Percentiles rank a stretch among this genome's conserved stretches.
Evolutionary conservation across 1,140 invertebrate genomes (phyloP).

Genomic region (Hycleus phaleratus): DNA sequence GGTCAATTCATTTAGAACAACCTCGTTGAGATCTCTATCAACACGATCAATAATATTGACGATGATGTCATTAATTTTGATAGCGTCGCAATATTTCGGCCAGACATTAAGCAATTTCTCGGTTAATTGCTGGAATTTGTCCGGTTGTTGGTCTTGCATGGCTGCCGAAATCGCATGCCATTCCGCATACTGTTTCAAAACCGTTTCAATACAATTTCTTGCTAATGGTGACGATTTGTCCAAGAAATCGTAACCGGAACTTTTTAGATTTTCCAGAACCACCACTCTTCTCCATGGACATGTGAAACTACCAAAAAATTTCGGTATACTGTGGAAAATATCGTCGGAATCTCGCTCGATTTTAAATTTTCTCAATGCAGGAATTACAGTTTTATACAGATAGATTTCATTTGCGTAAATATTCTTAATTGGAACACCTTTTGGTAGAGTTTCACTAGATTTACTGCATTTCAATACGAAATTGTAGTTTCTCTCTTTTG

Average conservation of each 20-base stretch:
- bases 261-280: slow-evolving; percentile 48
- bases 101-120: background rate
- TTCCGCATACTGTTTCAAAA: slow-evolving; percentile 45
- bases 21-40: slow-evolving; percentile 1
- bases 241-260: slow-evolving; percentile 40
- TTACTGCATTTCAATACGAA: slow-evolving; percentile 18
- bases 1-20: slow-evolving; percentile 12
- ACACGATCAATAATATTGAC: slow-evolving; percentile 3
- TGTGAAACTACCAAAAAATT: slow-evolving; percentile 35
- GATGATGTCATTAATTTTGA: too few relatives aligned
- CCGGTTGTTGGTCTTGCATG: slow-evolving; percentile 39
- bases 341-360: slow-evolving; percentile 16
- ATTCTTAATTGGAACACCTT: background rate
- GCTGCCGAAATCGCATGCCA: slow-evolving; percentile 48
- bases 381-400: slow-evolving; percentile 29
- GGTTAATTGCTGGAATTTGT: slow-evolving; percentile 27
- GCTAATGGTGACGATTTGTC: slow-evolving; percentile 43
- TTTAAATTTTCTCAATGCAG: slow-evolving; percentile 22
- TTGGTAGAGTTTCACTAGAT: background rate
- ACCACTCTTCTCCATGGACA: slow-evolving; percentile 43
- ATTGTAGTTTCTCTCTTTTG: slow-evolving; percentile 1
- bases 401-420: slow-evolving; percentile 28
- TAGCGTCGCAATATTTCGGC: too few relatives aligned
- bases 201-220: slow-evolving; percentile 40
- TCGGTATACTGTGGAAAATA: slow-evolving; percentile 26